Evolutionary conservation across 2,888 invertebrate species (phyloP), one percentile per base, ranked within the genome.

Genomic region (Entomobrya multifasciata): DNA sequence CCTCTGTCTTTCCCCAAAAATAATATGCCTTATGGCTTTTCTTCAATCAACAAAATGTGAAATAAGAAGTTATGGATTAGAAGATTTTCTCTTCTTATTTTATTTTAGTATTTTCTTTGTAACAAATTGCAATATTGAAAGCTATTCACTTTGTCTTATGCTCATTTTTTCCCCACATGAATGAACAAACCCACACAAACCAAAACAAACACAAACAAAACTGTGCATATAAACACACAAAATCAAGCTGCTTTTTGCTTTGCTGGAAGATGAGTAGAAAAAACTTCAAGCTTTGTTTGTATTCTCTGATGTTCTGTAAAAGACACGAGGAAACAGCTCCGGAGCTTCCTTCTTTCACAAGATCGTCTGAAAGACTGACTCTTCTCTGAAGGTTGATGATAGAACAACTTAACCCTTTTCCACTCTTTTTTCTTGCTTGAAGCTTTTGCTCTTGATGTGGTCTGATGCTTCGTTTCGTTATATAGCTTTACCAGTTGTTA

Each of bases 341-440:
- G 22, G 13, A 25, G 78, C 60, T 78, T 78, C 44, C 49, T 78
- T 78, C 47, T 62, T 78, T 36, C 79, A 25, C 79, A 67, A 80
- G 47, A 36, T 67, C 52, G 30, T 67, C 79, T 67, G 67, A 80
- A 62, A 65, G 79, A 80, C 79, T 80, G 79, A 62, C 77, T 77
- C 36, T 36, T 36, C 36, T 36, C 8, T 36, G 36, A 8, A 6
- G 47, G 65, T 36, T 65, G 36, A 20, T 67, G 44, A 67, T 67
- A 67, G 67, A 67, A 67, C 36, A 36, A 67, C 67, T 67, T 67
- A 67, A 67, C 67, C 67, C 67, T 67, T 36, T 36, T 36, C 8
- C 36, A 6, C 36, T 36, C 36, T 36, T 6, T 36, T 36, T 36
- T 36, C 36, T 36, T 36, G 36, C 36, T 36, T n/a, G n/a, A n/a